phyloP scores from a whole-genome alignment of 2,888 invertebrate genomes.

The Phortica magna region DNA sequence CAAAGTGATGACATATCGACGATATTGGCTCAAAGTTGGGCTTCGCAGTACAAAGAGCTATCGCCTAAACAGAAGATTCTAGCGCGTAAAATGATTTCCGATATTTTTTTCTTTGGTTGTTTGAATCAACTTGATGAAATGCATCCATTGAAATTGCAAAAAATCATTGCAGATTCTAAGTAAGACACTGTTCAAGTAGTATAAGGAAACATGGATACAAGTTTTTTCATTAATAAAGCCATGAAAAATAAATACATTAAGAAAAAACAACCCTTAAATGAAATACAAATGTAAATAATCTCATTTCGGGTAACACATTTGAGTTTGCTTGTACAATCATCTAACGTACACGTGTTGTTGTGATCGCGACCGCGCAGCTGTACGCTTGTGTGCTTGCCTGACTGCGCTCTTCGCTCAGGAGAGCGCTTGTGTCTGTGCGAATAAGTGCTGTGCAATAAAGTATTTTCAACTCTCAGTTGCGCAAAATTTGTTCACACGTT shows the following conservation, averaged over 20 bases:
- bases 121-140: not conserved
- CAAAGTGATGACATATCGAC: not conserved
- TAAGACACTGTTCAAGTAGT: not conserved
- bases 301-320: too few relatives aligned
- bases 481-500: too few relatives aligned
- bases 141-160: not conserved
- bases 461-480: too few relatives aligned
- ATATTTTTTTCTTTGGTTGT: conserved; percentile 25
- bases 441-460: too few relatives aligned
- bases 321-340: too few relatives aligned
- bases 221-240: too few relatives aligned
- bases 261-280: not conserved
- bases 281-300: not conserved
- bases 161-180: not conserved
- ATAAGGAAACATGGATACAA: not conserved
- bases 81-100: conserved; percentile 41
- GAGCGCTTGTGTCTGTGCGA: too few relatives aligned
- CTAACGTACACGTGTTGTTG: too few relatives aligned
- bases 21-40: not conserved
- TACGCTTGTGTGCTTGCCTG: too few relatives aligned
- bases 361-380: too few relatives aligned
- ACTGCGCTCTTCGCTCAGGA: too few relatives aligned
- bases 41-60: conserved; percentile 37
- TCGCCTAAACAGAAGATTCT: conserved; percentile 1
- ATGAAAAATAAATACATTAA: not conserved